A percentile compares a stretch with the other conserved stretches of the same genome.
Conservation (phyloP, 2,113 vertebrate genomes). For the Neolamprologus toae region DNA sequence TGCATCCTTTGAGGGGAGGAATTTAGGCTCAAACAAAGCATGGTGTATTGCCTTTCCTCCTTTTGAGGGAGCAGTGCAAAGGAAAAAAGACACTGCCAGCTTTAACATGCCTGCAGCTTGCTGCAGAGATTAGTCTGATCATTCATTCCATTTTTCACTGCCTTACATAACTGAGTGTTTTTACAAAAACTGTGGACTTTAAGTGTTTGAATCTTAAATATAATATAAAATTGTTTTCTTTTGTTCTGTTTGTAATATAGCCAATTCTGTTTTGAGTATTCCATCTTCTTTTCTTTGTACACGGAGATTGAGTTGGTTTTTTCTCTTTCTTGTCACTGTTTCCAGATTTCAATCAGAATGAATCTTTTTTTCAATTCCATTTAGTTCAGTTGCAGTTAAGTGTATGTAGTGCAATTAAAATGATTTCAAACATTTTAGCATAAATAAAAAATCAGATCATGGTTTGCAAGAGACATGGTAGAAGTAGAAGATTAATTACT, state of each 20-base stretch:
- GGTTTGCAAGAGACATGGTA: neutral
- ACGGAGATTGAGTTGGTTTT: rapidly evolving
- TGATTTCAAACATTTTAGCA: neutral
- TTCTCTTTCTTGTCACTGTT: neutral
- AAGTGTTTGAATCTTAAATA: neutral
- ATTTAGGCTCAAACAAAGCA: conserved; percentile 16
- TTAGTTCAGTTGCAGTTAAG: neutral
- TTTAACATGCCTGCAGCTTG: neutral
- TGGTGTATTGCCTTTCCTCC: conserved; percentile 11
- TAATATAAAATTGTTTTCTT: neutral
- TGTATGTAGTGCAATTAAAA: neutral
- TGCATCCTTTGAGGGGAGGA: neutral
- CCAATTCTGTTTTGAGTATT: neutral
- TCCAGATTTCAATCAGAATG: neutral
- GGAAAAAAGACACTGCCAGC: neutral
- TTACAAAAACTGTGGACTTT: neutral
- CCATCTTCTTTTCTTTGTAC: neutral
- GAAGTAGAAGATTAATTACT: neutral
- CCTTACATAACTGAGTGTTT: neutral
- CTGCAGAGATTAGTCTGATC: neutral
- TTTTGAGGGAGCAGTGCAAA: neutral
- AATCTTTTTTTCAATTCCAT: neutral
- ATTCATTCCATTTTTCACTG: neutral
- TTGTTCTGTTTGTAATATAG: neutral
- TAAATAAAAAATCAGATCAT: neutral